Percentiles rank a stretch among this genome's conserved stretches.
These are phyloP conservation scores for Catharus fuscescens DNA, from an alignment of 2,113 vertebrate species.

Conservation along the genomic window DNA sequence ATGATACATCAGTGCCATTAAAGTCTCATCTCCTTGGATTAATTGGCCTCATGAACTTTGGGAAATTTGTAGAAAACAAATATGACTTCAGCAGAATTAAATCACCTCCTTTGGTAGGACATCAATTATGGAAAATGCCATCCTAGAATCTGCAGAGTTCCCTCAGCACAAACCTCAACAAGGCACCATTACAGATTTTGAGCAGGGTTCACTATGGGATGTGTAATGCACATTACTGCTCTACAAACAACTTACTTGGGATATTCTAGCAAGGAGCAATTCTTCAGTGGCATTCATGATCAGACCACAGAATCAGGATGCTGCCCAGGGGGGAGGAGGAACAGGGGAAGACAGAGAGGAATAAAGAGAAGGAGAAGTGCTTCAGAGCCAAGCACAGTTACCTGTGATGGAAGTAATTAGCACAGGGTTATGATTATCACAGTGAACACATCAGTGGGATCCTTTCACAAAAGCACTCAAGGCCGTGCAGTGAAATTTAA, in stretches of 20 bases:
- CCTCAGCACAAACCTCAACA: not conserved
- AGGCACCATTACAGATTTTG: not conserved
- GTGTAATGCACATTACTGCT: not conserved
- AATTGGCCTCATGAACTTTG: not conserved
- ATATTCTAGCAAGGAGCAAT: not conserved
- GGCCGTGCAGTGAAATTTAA: not conserved
- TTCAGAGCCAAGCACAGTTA: not conserved
- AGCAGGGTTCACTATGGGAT: not conserved
- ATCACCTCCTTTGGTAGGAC: not conserved
- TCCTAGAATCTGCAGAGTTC: not conserved
- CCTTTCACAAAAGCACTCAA: not conserved
- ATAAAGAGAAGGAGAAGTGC: not conserved
- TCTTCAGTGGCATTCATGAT: not conserved
- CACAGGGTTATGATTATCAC: not conserved
- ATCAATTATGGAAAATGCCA: not conserved
- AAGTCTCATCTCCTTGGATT: not conserved
- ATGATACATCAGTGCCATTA: not conserved
- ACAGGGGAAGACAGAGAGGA: not conserved
- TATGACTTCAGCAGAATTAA: constrained; percentile 5
- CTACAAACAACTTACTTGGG: not conserved
- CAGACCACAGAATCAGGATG: not conserved
- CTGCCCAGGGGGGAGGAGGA: not conserved
- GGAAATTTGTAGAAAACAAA: not conserved
- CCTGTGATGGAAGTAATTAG: not conserved
- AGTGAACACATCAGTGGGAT: not conserved